These are phyloP conservation scores for Passer domesticus DNA, from an alignment of 2,113 vertebrate species.

Conservation along the genomic window DNA sequence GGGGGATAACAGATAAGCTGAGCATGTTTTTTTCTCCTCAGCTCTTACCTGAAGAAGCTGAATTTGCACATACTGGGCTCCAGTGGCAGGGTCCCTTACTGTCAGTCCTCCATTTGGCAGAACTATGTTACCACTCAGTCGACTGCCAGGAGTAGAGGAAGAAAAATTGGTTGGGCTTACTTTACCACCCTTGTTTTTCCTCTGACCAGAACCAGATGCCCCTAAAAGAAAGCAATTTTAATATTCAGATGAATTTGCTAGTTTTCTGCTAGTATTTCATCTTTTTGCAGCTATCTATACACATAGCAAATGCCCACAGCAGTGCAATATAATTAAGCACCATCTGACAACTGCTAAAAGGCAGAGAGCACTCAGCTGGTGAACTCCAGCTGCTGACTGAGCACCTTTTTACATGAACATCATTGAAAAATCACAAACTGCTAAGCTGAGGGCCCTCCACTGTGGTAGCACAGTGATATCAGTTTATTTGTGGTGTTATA, in stretches of 20 bases:
- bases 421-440: not conserved
- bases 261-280: not conserved
- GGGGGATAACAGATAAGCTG: not conserved
- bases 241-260: not conserved
- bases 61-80: constrained; percentile 88
- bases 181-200: constrained; percentile 79
- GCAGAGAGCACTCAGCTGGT: not conserved
- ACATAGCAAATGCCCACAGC: not conserved
- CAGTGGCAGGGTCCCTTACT: constrained; percentile 81
- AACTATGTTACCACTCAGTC: constrained; percentile 73
- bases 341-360: not conserved
- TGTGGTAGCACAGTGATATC: not conserved
- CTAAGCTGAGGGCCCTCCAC: not conserved
- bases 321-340: not conserved
- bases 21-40: not conserved
- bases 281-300: not conserved
- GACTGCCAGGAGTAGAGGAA: constrained; percentile 47
- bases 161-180: constrained; percentile 35
- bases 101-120: constrained; percentile 78
- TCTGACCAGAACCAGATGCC: constrained; percentile 70
- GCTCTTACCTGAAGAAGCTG: constrained; percentile 89
- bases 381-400: not conserved
- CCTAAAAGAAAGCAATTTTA: constrained; percentile 65
- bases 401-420: not conserved
- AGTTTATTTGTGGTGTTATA: not conserved